These are phyloP conservation scores for Corythoichthys haematopterus DNA, from an alignment of 2,113 vertebrate genomes.

Conservation along the genomic window DNA sequence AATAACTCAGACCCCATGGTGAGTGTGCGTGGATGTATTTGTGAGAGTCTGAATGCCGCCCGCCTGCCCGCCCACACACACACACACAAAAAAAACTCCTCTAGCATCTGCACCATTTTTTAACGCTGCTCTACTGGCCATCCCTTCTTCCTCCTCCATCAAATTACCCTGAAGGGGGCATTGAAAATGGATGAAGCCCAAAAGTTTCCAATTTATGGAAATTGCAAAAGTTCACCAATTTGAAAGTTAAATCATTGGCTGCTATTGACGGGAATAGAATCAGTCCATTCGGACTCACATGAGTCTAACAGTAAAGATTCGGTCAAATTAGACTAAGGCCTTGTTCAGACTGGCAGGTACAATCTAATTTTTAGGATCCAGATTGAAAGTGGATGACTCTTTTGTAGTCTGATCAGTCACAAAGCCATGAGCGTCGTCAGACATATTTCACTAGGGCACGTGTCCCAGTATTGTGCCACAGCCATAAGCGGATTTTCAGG, in stretches of 20 bases:
- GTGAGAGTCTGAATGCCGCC: background rate
- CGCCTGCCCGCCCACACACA: background rate
- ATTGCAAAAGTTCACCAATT: background rate
- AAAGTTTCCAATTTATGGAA: conserved; percentile 14
- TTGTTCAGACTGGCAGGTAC: too few relatives aligned
- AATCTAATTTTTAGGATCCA: too few relatives aligned
- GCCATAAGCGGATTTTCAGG: too few relatives aligned
- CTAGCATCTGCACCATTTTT: conserved; percentile 21
- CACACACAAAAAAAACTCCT: conserved; percentile 18
- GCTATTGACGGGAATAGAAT: too few relatives aligned
- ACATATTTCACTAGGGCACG: too few relatives aligned
- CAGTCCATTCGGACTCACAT: too few relatives aligned
- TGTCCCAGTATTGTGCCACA: too few relatives aligned
- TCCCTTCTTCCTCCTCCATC: conserved; percentile 25
- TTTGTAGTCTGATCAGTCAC: too few relatives aligned
- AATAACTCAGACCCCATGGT: conserved; percentile 29
- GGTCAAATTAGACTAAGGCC: too few relatives aligned
- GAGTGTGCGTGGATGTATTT: conserved; percentile 5
- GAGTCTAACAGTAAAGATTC: too few relatives aligned
- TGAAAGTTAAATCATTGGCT: background rate
- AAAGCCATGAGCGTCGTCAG: too few relatives aligned
- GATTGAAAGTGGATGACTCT: too few relatives aligned
- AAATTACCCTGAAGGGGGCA: conserved; percentile 28
- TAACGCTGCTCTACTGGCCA: conserved; percentile 20
- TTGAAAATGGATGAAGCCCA: conserved; percentile 14